Conservation (phyloP, 2,888 invertebrate genomes). For the Cataglyphis rosenhaueri region DNA sequence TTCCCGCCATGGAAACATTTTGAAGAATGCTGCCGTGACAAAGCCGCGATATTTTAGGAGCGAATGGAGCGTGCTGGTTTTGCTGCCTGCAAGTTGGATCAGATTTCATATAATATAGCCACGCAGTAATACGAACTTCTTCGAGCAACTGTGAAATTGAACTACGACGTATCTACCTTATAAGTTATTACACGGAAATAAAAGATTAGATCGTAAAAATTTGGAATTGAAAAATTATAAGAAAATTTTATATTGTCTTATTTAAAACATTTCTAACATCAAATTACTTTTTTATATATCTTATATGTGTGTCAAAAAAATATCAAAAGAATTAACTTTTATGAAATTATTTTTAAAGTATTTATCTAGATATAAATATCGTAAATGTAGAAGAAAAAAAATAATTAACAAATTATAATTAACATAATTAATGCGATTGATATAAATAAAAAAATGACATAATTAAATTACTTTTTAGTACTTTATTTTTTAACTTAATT, state of each 20-base stretch:
- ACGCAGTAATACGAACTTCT: constrained; percentile 40
- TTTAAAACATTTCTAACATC: neutral
- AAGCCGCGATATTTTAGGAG: constrained; percentile 49
- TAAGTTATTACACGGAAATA: constrained; percentile 26
- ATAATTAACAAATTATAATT: neutral
- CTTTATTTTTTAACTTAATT: neutral
- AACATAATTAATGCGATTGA: neutral
- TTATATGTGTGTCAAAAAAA: neutral
- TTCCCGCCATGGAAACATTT: constrained; percentile 26
- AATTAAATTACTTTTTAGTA: constrained; percentile 1
- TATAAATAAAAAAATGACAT: neutral
- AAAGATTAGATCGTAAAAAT: neutral
- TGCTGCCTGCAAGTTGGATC: constrained; percentile 36
- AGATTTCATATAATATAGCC: constrained; percentile 36
- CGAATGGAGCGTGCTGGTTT: constrained; percentile 39
- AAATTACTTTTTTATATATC: neutral
- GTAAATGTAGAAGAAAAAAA: neutral
- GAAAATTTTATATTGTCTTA: neutral
- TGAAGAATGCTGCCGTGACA: constrained; percentile 43
- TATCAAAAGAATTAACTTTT: neutral
- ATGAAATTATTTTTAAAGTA: neutral
- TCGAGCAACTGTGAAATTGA: constrained; percentile 37
- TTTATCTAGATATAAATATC: neutral
- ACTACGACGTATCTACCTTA: constrained; percentile 16
- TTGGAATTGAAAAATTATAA: neutral